Evolutionary conservation across 1,140 invertebrate genomes (phyloP), one percentile per base, ranked within the genome.

Genomic region (Schmidtea mediterranea): DNA sequence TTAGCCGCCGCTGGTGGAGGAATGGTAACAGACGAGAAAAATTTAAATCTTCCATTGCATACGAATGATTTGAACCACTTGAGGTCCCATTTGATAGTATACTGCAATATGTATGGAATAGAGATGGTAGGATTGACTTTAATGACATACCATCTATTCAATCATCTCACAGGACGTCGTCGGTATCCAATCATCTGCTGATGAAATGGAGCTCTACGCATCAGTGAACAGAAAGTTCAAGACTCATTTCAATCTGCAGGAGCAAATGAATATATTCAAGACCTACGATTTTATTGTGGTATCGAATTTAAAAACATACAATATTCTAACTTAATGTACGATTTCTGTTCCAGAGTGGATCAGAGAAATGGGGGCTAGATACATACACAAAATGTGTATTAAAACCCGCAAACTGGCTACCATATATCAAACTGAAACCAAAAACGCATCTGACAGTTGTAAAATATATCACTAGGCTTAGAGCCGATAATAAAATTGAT

Each of bases 141-240:
- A n/a, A n/a, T n/a, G n/a, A n/a, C n/a, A 6, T 10, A 12, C n/a
- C 8, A n/a, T 36, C 8, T 47, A 21, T 9, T n/a, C 6, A 12
- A 9, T n/a, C 8, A 43, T 9, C 8, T 9, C 41, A 8, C 51
- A 63, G 60, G 58, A 65, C 52, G 43, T 63, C 13, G 56, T 56
- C 15, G 54, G 51, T n/a, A 58, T 64, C 18, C 51, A 54, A 19
- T 59, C 53, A 43, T 56, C 56, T 18, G 58, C 61, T 26, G 62
- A 66, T 52, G 63, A 66, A 52, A 66, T 66, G 62, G 63, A 66
- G 52, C 54, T 66, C 51, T 66, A 58, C 55, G 60, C 59, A 22
- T 55, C 55, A 1, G 56, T 66, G 6, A 61, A 59, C 48, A 51
- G 60, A 16, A 61, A 58, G 49, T 66, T 62, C 49, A 57, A 57